These are phyloP conservation scores for Copsychus sechellarum DNA, from an alignment of 2,113 vertebrate genomes.

Conservation along the genomic window DNA sequence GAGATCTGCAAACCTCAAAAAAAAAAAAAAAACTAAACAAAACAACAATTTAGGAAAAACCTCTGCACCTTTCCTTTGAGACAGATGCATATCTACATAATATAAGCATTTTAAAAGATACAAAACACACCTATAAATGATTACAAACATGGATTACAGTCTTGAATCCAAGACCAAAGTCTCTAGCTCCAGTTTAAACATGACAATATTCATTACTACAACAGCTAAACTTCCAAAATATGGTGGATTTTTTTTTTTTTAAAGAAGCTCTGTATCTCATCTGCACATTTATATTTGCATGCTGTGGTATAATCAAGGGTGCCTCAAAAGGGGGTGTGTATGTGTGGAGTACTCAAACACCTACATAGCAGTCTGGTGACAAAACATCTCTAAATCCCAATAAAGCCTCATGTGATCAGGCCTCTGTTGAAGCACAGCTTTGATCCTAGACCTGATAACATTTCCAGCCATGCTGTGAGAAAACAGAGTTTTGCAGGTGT, in stretches of 20 bases:
- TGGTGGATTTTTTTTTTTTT: background rate
- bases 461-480: background rate
- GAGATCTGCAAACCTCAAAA: background rate
- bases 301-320: background rate
- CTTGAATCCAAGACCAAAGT: background rate
- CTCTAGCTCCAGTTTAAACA: background rate
- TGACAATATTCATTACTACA: background rate
- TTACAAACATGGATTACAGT: background rate
- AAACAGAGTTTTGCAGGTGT: background rate
- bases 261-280: background rate
- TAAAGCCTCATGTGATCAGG: conserved; percentile 2
- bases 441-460: conserved; percentile 5
- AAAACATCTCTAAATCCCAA: conserved; percentile 4
- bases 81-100: background rate
- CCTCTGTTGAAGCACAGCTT: background rate
- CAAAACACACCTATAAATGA: background rate
- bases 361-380: background rate
- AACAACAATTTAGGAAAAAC: background rate
- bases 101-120: background rate
- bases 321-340: background rate
- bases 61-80: background rate
- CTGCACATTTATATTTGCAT: background rate
- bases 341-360: background rate
- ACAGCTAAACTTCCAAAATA: background rate
- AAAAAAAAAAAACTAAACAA: background rate